A percentile compares a stretch with the other conserved stretches of the same genome.
Evolutionary conservation across 1,140 invertebrate genomes (phyloP).

Genomic region (Brachionus paranguensis): DNA sequence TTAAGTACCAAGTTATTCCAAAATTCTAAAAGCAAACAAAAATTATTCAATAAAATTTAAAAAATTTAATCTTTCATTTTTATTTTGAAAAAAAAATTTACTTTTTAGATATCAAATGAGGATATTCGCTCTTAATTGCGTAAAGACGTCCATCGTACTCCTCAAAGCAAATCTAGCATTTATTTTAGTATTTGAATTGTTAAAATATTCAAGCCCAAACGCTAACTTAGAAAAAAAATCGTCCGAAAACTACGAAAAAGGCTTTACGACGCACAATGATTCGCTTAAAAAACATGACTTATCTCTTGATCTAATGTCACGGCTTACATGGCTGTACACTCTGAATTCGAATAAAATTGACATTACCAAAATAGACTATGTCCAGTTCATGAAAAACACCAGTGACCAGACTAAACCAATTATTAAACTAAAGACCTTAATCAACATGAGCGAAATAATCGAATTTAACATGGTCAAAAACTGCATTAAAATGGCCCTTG

Average conservation of each 20-base stretch:
- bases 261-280: background rate
- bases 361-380: background rate
- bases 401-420: background rate
- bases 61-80: background rate
- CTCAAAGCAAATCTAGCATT: background rate
- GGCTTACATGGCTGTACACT: background rate
- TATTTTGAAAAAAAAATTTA: background rate
- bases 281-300: background rate
- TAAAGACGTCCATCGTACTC: background rate
- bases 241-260: background rate
- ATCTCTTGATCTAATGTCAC: background rate
- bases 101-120: background rate
- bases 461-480: conserved; percentile 1
- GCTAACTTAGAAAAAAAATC: background rate
- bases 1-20: background rate
- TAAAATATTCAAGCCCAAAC: background rate
- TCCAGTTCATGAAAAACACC: background rate
- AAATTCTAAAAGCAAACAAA: background rate
- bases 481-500: background rate
- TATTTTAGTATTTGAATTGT: background rate
- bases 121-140: background rate
- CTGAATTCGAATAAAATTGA: background rate
- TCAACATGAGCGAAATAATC: background rate
- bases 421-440: background rate
- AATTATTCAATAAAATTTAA: background rate